phyloP scores from a whole-genome alignment of 2,797 vertebrate species.

The Chelmon rostratus region DNA sequence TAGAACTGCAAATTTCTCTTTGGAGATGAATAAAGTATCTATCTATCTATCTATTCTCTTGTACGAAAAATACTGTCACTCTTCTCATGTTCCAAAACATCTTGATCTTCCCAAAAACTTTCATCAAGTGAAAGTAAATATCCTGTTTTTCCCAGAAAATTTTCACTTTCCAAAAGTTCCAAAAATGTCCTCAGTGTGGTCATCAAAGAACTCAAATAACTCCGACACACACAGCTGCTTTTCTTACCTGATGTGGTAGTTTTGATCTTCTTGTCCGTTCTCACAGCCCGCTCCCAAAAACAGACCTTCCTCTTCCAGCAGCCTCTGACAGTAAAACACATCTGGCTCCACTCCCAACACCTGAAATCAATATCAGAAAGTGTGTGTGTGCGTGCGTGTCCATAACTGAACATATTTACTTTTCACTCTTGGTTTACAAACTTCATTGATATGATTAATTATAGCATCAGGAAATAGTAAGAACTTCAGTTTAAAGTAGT shows the following conservation, averaged over 20 bases:
- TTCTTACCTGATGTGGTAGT: conserved; percentile 67
- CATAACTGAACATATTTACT: too few species aligned
- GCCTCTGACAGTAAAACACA: conserved; percentile 70
- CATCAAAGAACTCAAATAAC: not conserved
- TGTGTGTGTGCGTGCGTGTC: too few species aligned
- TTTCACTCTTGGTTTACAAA: too few species aligned
- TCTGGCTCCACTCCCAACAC: conserved; percentile 49
- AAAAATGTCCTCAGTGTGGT: not conserved
- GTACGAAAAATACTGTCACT: too few species aligned
- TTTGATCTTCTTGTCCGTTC: conserved; percentile 58
- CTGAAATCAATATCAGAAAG: conserved; percentile 17
- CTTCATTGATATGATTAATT: not conserved
- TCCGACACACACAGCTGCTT: not conserved
- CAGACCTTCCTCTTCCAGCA: conserved; percentile 74
- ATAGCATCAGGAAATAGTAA: not conserved
- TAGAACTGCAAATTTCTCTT: too few species aligned
- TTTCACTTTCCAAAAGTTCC: not conserved
- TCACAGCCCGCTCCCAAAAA: conserved; percentile 64
- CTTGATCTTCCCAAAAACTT: not conserved
- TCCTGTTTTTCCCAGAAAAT: not conserved
- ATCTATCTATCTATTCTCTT: too few species aligned
- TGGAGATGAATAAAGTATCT: too few species aligned
- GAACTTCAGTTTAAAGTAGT: not conserved
- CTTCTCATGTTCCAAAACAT: not conserved
- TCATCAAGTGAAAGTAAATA: not conserved